Percentiles rank a stretch among this genome's conserved stretches.
phyloP scores from a whole-genome alignment of 2,113 vertebrate species.

The Cochlearius cochlearius region DNA sequence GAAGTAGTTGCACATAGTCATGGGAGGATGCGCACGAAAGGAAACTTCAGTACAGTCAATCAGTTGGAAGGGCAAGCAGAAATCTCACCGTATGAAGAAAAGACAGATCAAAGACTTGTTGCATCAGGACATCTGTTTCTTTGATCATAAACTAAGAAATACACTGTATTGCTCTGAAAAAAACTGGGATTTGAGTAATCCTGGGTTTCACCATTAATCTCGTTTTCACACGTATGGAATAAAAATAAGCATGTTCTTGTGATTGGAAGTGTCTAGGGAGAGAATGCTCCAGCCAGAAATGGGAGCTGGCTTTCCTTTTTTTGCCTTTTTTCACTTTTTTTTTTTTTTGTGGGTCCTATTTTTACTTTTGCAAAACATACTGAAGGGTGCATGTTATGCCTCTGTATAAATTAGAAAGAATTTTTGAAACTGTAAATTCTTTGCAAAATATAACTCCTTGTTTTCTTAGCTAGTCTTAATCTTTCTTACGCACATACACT shows the following conservation, averaged over 20 bases:
- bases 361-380: background rate
- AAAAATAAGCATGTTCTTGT: background rate
- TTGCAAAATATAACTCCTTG: background rate
- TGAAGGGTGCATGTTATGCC: background rate
- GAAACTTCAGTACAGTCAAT: background rate
- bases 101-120: background rate
- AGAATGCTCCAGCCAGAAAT: background rate
- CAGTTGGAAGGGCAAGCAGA: background rate
- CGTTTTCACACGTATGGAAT: background rate
- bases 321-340: fast-evolving
- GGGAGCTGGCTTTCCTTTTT: background rate
- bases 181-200: background rate
- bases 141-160: background rate
- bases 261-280: background rate
- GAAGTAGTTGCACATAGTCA: background rate
- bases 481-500: background rate
- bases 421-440: background rate
- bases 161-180: background rate
- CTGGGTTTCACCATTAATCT: background rate
- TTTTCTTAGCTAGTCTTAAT: background rate
- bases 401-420: background rate
- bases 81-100: background rate
- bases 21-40: background rate
- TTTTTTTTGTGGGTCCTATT: background rate
- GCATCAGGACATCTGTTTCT: background rate